phyloP scores from a whole-genome alignment of 2,888 invertebrate species.

The Crossocerus cetratus region DNA sequence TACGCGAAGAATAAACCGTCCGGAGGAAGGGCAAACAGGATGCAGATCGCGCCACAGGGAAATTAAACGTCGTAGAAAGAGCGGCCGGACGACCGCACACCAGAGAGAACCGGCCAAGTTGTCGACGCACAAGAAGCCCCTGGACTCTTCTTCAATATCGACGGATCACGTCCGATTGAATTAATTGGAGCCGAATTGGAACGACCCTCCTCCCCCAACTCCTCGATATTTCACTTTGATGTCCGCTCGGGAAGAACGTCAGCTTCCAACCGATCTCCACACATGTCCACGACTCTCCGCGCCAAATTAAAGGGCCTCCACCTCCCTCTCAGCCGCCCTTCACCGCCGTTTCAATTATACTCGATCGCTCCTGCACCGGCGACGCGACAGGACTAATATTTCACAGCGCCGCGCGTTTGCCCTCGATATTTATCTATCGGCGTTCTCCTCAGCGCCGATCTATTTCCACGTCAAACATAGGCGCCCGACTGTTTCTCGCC shows the following conservation, averaged over 20 bases:
- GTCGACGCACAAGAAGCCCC: background rate
- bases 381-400: background rate
- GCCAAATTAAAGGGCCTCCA: background rate
- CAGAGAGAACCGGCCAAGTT: slow-evolving; percentile 37
- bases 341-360: slow-evolving; percentile 2
- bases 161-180: slow-evolving; percentile 5
- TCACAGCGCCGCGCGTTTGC: background rate
- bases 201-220: slow-evolving; percentile 11
- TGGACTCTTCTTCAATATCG: no score
- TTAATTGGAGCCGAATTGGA: slow-evolving; percentile 41
- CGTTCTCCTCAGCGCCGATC: slow-evolving; percentile 21
- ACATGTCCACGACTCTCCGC: background rate
- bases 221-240: slow-evolving; percentile 14
- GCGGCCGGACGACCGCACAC: background rate
- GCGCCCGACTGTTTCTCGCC: background rate
- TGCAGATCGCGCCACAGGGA: slow-evolving; percentile 49
- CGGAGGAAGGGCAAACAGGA: slow-evolving; percentile 43
- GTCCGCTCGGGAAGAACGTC: no score
- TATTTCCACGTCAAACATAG: slow-evolving; percentile 43
- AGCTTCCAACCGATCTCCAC: no score
- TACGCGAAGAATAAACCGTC: slow-evolving; percentile 47
- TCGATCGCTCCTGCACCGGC: background rate
- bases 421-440: slow-evolving; percentile 19
- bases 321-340: no score
- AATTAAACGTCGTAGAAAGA: slow-evolving; percentile 28